Conservation (phyloP, 1,140 invertebrate genomes). For the Homarus americanus region DNA sequence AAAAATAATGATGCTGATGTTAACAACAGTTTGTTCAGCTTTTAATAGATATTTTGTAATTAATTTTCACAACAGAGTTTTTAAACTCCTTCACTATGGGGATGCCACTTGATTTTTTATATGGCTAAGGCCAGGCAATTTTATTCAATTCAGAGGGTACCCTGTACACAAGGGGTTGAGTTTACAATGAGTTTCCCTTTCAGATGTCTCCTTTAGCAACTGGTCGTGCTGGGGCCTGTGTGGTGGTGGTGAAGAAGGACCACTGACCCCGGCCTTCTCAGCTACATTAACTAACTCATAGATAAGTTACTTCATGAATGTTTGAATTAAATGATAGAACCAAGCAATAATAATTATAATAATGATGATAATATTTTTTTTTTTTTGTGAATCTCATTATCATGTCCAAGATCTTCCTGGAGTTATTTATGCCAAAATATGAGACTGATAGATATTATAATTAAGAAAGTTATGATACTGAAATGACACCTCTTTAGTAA, state of each 20-base stretch:
- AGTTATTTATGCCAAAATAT: not conserved
- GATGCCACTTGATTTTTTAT: too few relatives aligned
- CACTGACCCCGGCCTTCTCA: conserved; percentile 30
- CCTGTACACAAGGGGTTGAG: too few relatives aligned
- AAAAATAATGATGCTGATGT: too few relatives aligned
- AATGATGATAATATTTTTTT: too few relatives aligned
- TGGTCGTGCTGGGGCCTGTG: conserved; percentile 90
- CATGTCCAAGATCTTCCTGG: conserved; percentile 5
- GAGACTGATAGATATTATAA: not conserved
- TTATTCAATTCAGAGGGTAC: too few relatives aligned
- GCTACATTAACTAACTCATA: not conserved
- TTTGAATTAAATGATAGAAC: not conserved
- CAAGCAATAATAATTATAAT: conserved; percentile 7
- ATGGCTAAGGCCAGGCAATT: too few relatives aligned
- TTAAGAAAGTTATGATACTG: not conserved
- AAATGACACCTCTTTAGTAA: not conserved
- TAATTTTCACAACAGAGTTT: too few relatives aligned
- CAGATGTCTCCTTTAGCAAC: conserved; percentile 86
- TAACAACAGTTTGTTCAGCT: too few relatives aligned
- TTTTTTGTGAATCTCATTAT: not conserved
- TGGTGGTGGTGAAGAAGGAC: conserved; percentile 82
- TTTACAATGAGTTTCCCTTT: too few relatives aligned
- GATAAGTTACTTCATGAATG: not conserved
- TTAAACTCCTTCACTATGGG: too few relatives aligned
- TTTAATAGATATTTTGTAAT: too few relatives aligned